Base-by-base conservation (phyloP, 2,888 invertebrate genomes). In the Dryococelus australis region DNA sequence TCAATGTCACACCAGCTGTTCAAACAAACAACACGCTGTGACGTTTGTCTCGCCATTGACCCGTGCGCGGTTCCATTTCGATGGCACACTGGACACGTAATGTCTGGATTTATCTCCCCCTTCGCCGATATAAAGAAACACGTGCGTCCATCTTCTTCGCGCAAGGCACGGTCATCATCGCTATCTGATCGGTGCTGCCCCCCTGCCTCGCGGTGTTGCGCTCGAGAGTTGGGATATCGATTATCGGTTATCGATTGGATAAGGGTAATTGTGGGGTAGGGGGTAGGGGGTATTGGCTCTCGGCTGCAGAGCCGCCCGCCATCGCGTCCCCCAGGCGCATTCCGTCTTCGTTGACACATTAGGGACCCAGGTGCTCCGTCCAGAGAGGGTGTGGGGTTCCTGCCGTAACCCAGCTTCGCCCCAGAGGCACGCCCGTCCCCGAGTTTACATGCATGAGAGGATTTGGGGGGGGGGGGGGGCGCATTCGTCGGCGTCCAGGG, bases 291-390 rank as follows among this genome's bases (percentile, higher is more conserved):
- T 2, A 20, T 10, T 10, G 12, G 16, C 12, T 47, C 12, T 47
- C 16, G 12, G 47, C 10, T 16, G 10, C 12, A 10, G 16, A 16
- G 16, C 12, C 2, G 9, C 9, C 47, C 20, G 13, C 13, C 20
- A 8, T 9, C 5, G 5, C 65, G 65, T 20, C n/a, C n/a, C 65
- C n/a, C 65, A 65, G n/a, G n/a, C 65, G 65, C 65, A 65, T 65
- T 65, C 65, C 65, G 65, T 65, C 65, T 65, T 65, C 65, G 65
- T 65, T 65, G 65, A 65, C 65, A 65, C 65, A 65, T 65, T 65
- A 65, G 65, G 65, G 65, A n/a, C 65, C 65, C 65, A 65, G 65
- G 65, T 65, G 65, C 65, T n/a, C 2, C 3, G 65, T n/a, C n/a
- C n/a, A 20, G n/a, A 8, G 20, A 20, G 65, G 47, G 47, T n/a